Conservation (phyloP, 2,113 vertebrate species). For the Bos taurus region DNA sequence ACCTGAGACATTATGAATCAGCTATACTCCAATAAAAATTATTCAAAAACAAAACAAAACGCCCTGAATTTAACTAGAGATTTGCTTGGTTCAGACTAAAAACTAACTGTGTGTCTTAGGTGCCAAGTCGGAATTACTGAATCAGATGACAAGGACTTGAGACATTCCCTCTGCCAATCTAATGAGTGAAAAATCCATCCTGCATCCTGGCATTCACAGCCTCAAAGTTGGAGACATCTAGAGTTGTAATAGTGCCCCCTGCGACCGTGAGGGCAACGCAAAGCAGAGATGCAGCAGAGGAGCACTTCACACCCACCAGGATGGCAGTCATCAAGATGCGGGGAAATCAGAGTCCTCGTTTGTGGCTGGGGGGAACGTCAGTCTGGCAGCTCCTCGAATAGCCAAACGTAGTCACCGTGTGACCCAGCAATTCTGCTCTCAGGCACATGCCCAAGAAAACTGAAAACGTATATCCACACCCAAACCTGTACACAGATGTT, state of each 20-base stretch:
- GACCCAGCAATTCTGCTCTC: background rate
- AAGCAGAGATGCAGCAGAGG: background rate
- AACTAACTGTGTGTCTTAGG: background rate
- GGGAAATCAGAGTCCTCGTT: background rate
- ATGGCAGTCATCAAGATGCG: fast-evolving
- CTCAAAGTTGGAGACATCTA: fast-evolving
- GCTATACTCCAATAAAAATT: background rate
- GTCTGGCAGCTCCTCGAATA: background rate
- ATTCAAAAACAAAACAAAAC: background rate
- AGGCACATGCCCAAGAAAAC: fast-evolving
- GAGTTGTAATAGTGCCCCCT: fast-evolving
- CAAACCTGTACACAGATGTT: fast-evolving
- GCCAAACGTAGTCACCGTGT: fast-evolving
- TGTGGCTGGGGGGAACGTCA: fast-evolving
- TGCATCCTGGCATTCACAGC: no score
- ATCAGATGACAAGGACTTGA: fast-evolving
- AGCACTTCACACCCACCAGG: background rate
- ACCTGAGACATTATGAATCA: background rate
- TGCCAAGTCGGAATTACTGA: background rate
- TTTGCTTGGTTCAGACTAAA: background rate
- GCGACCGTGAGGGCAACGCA: background rate
- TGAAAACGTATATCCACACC: background rate
- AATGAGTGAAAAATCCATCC: background rate
- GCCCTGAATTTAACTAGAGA: background rate
- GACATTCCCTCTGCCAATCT: background rate